These are phyloP conservation scores for Spilosoma lubricipeda DNA, from an alignment of 2,888 invertebrate genomes.

Conservation along the genomic window DNA sequence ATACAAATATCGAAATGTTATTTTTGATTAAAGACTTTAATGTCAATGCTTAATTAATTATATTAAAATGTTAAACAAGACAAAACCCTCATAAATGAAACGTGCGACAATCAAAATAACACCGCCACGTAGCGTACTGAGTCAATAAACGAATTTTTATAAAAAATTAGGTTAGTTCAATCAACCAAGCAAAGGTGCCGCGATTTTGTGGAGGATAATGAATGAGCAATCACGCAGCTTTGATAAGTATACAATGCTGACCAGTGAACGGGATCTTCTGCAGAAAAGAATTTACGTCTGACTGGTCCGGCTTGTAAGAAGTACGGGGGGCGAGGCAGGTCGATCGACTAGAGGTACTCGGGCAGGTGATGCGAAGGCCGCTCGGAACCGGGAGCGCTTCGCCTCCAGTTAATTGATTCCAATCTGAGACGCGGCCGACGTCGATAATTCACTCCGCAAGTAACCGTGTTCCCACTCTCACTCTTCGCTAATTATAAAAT, in stretches of 20 bases:
- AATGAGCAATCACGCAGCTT: conserved; percentile 71
- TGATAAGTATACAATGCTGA: conserved; percentile 56
- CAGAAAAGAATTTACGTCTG: conserved; percentile 42
- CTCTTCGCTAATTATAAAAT: conserved; percentile 62
- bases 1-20: not conserved
- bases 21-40: not conserved
- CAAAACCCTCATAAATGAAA: conserved; percentile 6
- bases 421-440: conserved; percentile 75
- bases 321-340: conserved; percentile 40
- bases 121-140: conserved; percentile 38
- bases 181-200: conserved; percentile 69
- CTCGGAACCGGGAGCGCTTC: conserved; percentile 72
- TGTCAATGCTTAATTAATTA: not conserved
- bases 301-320: conserved; percentile 20
- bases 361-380: conserved; percentile 82
- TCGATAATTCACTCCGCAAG: conserved; percentile 73
- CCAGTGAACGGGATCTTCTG: conserved; percentile 46
- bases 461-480: conserved; percentile 66
- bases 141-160: conserved; percentile 43
- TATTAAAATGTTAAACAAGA: not conserved
- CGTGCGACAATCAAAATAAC: conserved; percentile 43
- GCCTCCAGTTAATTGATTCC: conserved; percentile 82
- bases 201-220: conserved; percentile 68
- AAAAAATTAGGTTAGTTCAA: conserved; percentile 67
- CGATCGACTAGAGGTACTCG: conserved; percentile 30